Evolutionary conservation across 2,797 vertebrate species (phyloP), one percentile per base, ranked within the genome.

Genomic region (Hippocampus kuda): DNA sequence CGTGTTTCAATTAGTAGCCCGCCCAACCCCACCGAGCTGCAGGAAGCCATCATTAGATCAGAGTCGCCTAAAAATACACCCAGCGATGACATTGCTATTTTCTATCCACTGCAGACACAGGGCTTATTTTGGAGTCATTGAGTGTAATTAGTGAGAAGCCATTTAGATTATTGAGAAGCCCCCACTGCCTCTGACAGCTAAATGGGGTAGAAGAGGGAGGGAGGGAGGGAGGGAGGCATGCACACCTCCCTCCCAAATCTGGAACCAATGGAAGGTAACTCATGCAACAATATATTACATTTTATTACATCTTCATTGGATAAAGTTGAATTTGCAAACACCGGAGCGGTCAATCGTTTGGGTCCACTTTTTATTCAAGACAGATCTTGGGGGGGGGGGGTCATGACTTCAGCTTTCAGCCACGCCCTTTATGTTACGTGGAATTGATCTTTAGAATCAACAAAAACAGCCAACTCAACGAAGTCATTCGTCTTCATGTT

Each of bases 91-190:
- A 84, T 72, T 70, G 83, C 80, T 77, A 85, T 85, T 85, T 88
- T 84, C 81, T 81, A 75, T 79, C 79, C 72, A 57, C 78, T 65
- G 80, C 76, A 84, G 88, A 87, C 83, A 79, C 82, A 77, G 79
- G 77, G 80, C 83, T 87, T 89, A 85, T 89, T 88, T 88, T 87
- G 63, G 80, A 89, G 83, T 84, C 83, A 89, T 91, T 91, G 89
- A 82, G 79, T 42, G 42, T 87, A 88, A 91, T 91, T 90, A 91
- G 83, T 63, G 73, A 77, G 81, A 86, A 86, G 85, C 86, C 75
- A 89, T 90, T 86, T 87, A 80, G 83, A 88, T 87, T 81, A 85
- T 77, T 77, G 83, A 80, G 84, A 74, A 70, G 70, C 65, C 71
- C 69, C 66, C 70, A 71, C 78, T 75, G 69, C 77, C 74, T 70